phyloP scores from a whole-genome alignment of 2,113 vertebrate species.

The Amphilophus citrinellus region DNA sequence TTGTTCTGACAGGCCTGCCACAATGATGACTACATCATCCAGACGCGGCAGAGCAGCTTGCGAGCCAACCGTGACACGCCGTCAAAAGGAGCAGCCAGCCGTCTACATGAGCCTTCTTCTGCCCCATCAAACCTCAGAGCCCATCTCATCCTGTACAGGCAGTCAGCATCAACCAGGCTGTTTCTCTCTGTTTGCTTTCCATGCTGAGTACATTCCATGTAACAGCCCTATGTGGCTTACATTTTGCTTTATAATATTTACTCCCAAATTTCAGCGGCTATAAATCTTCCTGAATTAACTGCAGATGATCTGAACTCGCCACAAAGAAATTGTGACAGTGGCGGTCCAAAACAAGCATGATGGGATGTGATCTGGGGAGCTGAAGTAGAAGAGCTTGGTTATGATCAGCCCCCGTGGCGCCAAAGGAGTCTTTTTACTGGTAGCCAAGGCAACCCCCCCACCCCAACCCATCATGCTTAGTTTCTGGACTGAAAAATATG shows the following conservation, averaged over 20 bases:
- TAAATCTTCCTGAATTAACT: slow-evolving; percentile 62
- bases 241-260: slow-evolving; percentile 24
- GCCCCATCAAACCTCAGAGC: slow-evolving; percentile 87
- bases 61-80: slow-evolving; percentile 87
- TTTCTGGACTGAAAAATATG: slow-evolving; percentile 33
- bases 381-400: slow-evolving; percentile 54
- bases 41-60: slow-evolving; percentile 87
- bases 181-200: slow-evolving; percentile 39
- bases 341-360: slow-evolving; percentile 45
- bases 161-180: slow-evolving; percentile 37
- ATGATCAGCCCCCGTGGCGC: slow-evolving; percentile 42
- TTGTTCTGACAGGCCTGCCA: slow-evolving; percentile 95
- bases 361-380: slow-evolving; percentile 58
- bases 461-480: slow-evolving; percentile 24
- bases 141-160: slow-evolving; percentile 51
- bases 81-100: slow-evolving; percentile 93
- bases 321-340: slow-evolving; percentile 26
- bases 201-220: slow-evolving; percentile 16
- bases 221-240: not conserved
- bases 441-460: slow-evolving; percentile 34
- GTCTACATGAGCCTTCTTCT: slow-evolving; percentile 82
- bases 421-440: slow-evolving; percentile 31
- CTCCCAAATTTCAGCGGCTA: slow-evolving; percentile 4
- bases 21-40: slow-evolving; percentile 90
- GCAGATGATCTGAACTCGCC: slow-evolving; percentile 28